A percentile compares a stretch with the other conserved stretches of the same genome.
phyloP scores from a whole-genome alignment of 2,797 vertebrate genomes.

The Sphenopsis melanotis region DNA sequence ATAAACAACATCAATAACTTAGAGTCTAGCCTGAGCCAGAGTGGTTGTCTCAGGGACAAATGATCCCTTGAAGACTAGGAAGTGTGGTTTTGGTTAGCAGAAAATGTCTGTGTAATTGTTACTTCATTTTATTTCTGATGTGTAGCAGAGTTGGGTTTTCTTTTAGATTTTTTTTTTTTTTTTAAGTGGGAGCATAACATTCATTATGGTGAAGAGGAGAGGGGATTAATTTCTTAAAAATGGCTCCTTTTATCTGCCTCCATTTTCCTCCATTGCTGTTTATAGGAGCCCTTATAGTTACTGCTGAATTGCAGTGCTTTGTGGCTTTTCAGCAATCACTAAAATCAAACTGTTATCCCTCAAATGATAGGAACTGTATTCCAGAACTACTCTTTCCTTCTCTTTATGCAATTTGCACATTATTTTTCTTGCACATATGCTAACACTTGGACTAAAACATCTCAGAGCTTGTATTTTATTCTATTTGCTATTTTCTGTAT shows the following conservation, averaged over 20 bases:
- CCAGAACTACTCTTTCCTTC: not conserved
- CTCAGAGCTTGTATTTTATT: not conserved
- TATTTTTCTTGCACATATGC: not conserved
- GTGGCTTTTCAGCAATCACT: not conserved
- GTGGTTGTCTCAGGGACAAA: slow-evolving; percentile 27
- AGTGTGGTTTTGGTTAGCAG: slow-evolving; percentile 53
- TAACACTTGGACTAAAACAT: not conserved
- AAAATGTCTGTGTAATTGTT: slow-evolving; percentile 16
- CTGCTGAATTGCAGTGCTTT: not conserved
- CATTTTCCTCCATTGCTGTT: not conserved
- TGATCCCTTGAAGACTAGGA: slow-evolving; percentile 28
- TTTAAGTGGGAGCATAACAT: not conserved
- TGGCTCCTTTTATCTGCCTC: not conserved
- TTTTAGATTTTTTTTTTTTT: not conserved
- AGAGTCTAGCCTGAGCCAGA: not conserved
- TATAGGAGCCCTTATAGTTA: not conserved
- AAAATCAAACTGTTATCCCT: not conserved
- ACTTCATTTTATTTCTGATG: not conserved
- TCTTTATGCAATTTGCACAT: not conserved
- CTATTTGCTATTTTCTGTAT: not conserved
- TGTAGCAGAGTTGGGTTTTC: not conserved
- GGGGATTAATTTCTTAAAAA: not conserved
- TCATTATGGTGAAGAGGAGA: not conserved
- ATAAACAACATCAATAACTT: slow-evolving; percentile 44
- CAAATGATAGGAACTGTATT: not conserved